Conservation (phyloP, 2,888 invertebrate species). For the Melipona bicolor region DNA sequence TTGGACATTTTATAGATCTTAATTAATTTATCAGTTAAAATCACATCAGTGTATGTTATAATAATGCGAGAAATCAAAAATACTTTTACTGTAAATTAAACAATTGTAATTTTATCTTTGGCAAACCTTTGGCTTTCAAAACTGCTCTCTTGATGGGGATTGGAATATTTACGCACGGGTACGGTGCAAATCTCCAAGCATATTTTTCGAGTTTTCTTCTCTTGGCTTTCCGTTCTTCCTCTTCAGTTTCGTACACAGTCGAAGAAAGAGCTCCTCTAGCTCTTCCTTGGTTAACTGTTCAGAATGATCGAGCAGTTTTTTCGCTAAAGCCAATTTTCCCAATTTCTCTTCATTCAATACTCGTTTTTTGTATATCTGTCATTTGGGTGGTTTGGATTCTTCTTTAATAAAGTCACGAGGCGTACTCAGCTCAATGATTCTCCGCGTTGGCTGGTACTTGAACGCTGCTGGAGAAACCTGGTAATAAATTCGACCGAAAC, state of each 20-base stretch:
- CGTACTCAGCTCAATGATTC: conserved; percentile 67
- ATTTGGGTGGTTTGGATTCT: conserved; percentile 45
- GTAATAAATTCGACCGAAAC: conserved; percentile 63
- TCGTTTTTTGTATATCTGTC: conserved; percentile 3
- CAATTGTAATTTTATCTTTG: neutral
- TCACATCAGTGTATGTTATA: neutral
- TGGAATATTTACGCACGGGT: conserved; percentile 64
- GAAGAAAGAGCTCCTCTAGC: conserved; percentile 56
- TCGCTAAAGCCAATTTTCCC: conserved; percentile 37
- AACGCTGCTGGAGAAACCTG: conserved; percentile 67
- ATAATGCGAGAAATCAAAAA: no score
- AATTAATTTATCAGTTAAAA: no score
- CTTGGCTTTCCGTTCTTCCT: conserved; percentile 9
- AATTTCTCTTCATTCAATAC: conserved; percentile 20
- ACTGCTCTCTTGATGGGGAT: conserved; percentile 36
- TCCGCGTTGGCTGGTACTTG: conserved; percentile 63
- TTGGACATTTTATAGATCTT: no score
- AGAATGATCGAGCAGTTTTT: conserved; percentile 63
- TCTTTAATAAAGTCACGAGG: conserved; percentile 57
- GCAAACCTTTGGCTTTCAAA: conserved; percentile 67
- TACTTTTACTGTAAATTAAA: no score
- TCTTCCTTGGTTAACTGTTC: conserved; percentile 68
- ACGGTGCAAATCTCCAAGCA: conserved; percentile 73
- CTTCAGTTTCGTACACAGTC: conserved; percentile 43
- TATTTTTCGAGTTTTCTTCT: conserved; percentile 59